These are phyloP conservation scores for Drosophila cognata DNA, from an alignment of 2,888 invertebrate species.

Conservation along the genomic window DNA sequence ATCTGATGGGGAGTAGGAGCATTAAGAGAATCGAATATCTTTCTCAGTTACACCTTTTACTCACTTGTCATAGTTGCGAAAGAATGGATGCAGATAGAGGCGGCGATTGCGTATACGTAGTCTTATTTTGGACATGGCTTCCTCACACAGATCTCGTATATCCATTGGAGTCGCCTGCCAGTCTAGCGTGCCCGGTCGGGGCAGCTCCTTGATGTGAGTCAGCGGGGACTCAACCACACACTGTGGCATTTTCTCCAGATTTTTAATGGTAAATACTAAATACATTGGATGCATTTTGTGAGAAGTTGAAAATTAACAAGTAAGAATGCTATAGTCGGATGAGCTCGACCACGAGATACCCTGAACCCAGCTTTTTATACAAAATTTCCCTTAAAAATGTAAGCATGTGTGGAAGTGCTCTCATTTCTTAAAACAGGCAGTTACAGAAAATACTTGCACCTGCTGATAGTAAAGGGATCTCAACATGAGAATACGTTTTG, in stretches of 20 bases:
- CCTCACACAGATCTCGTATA: slow-evolving; percentile 87
- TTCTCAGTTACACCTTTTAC: background rate
- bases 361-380: background rate
- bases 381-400: background rate
- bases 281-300: background rate
- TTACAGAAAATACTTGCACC: background rate
- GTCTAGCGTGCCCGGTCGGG: slow-evolving; percentile 85
- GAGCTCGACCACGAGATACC: background rate
- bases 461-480: background rate
- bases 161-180: slow-evolving; percentile 85
- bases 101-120: slow-evolving; percentile 87
- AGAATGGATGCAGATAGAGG: slow-evolving; percentile 89
- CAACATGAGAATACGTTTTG: background rate
- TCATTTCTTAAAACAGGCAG: too few relatives aligned
- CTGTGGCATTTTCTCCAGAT: slow-evolving; percentile 89
- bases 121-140: slow-evolving; percentile 88
- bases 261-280: slow-evolving; percentile 88
- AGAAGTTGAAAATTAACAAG: background rate
- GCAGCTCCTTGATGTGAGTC: slow-evolving; percentile 85
- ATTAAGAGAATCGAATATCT: background rate
- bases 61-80: slow-evolving; percentile 90
- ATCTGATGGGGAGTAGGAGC: slow-evolving; percentile 83
- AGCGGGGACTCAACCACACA: slow-evolving; percentile 87
- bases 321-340: background rate
- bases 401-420: background rate